Evolutionary conservation across 2,113 vertebrate species (phyloP).

Genomic region (Amblyopsis rosae): DNA sequence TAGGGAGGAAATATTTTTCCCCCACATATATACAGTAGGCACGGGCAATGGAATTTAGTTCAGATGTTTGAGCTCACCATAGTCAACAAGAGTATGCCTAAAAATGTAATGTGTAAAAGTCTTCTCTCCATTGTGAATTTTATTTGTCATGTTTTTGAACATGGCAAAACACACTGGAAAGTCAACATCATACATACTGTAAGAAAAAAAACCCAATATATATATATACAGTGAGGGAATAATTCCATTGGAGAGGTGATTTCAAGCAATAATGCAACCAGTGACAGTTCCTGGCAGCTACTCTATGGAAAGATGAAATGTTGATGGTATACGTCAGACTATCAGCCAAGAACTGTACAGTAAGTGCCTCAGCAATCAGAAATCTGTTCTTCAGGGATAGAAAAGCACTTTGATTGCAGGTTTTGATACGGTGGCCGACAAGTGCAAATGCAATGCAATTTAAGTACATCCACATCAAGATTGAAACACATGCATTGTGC

Average conservation of each 20-base stretch:
- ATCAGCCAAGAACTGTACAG: slow-evolving; percentile 49
- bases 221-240: background rate
- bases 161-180: slow-evolving; percentile 2
- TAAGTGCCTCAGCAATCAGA: slow-evolving; percentile 67
- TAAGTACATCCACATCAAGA: too few relatives aligned
- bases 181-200: background rate
- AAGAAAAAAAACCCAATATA: too few relatives aligned
- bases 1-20: too few relatives aligned
- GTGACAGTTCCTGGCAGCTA: slow-evolving; percentile 43
- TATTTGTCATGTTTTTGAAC: too few relatives aligned
- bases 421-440: too few relatives aligned
- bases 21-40: too few relatives aligned
- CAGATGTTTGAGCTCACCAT: too few relatives aligned
- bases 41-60: too few relatives aligned
- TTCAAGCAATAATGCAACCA: slow-evolving; percentile 57
- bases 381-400: slow-evolving; percentile 24
- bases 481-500: too few relatives aligned
- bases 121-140: too few relatives aligned
- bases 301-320: slow-evolving; percentile 53
- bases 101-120: slow-evolving; percentile 4
- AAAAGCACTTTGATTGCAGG: slow-evolving; percentile 49
- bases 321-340: slow-evolving; percentile 52
- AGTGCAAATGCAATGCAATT: too few relatives aligned
- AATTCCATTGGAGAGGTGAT: slow-evolving; percentile 3
- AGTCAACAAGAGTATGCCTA: too few relatives aligned